These are phyloP conservation scores for Drosophila kikkawai DNA, from an alignment of 1,140 invertebrate genomes.

Conservation along the genomic window DNA sequence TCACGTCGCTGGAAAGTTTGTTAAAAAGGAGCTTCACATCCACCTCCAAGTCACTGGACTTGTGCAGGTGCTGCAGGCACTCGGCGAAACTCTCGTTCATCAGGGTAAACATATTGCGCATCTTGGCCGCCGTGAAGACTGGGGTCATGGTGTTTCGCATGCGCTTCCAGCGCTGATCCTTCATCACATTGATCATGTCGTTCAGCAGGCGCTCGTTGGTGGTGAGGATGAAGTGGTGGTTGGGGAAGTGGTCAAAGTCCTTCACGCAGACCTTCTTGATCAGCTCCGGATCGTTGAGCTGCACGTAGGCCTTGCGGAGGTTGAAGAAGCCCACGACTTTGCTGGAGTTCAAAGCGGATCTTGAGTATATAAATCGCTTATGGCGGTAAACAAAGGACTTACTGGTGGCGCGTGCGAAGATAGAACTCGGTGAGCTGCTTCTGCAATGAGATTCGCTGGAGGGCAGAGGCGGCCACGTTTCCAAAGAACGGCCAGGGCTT, in stretches of 20 bases:
- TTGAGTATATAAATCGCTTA: background rate
- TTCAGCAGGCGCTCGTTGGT: conserved; percentile 86
- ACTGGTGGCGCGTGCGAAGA: conserved; percentile 59
- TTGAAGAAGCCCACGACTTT: conserved; percentile 86
- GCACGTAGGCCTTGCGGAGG: conserved; percentile 84
- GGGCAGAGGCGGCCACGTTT: conserved; percentile 67
- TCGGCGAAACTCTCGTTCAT: conserved; percentile 84
- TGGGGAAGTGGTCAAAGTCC: conserved; percentile 88
- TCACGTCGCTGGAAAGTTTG: conserved; percentile 86
- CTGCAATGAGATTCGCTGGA: conserved; percentile 60
- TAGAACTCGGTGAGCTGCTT: conserved; percentile 61
- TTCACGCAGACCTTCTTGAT: conserved; percentile 88
- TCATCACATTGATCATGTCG: conserved; percentile 86
- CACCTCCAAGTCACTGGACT: conserved; percentile 58
- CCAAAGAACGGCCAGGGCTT: conserved; percentile 82
- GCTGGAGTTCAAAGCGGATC: conserved; percentile 55
- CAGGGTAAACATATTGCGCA: conserved; percentile 86
- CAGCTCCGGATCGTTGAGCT: conserved; percentile 87
- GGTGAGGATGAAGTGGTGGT: conserved; percentile 86
- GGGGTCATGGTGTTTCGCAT: conserved; percentile 87
- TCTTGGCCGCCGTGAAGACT: conserved; percentile 87
- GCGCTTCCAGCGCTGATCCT: conserved; percentile 86
- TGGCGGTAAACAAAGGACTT: conserved; percentile 15
- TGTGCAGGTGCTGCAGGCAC: conserved; percentile 52
- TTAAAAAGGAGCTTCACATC: conserved; percentile 85